Conservation (phyloP, 2,797 vertebrate species). For the Sebastes diaconus region DNA sequence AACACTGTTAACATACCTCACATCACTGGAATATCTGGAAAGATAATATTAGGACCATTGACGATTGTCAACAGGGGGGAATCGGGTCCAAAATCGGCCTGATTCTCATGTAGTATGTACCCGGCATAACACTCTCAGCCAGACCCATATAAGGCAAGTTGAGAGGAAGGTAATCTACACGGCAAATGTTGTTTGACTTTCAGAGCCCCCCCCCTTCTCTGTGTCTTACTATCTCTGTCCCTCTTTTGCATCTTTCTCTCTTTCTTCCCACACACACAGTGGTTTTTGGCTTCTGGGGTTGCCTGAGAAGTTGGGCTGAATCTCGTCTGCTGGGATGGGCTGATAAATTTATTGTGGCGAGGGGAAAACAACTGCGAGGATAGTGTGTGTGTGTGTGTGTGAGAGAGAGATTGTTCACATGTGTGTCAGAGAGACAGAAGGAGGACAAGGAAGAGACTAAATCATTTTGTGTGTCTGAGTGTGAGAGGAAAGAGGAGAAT, state of each 20-base stretch:
- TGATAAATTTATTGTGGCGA: slow-evolving; percentile 64
- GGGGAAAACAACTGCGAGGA: slow-evolving; percentile 52
- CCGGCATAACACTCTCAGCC: slow-evolving; percentile 7
- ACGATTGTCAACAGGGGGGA: too few species aligned
- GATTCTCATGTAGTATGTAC: too few species aligned
- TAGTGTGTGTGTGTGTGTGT: slow-evolving; percentile 14
- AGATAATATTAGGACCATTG: too few species aligned
- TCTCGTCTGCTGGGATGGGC: slow-evolving; percentile 51
- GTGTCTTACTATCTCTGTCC: slow-evolving; percentile 2
- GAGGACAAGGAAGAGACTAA: slow-evolving; percentile 30
- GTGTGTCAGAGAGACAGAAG: slow-evolving; percentile 34
- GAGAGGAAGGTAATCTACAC: slow-evolving; percentile 44
- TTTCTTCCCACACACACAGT: neutral
- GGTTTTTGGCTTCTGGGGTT: slow-evolving; percentile 39
- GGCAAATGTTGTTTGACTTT: slow-evolving; percentile 61
- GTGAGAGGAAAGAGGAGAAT: slow-evolving; percentile 30
- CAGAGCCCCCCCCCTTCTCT: slow-evolving; percentile 12
- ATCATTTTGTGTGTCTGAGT: slow-evolving; percentile 11
- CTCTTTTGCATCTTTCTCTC: slow-evolving; percentile 16
- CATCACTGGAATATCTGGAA: too few species aligned
- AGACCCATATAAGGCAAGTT: neutral
- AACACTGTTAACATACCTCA: too few species aligned
- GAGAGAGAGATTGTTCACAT: slow-evolving; percentile 7
- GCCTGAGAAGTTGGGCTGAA: slow-evolving; percentile 42
- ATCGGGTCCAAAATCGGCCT: too few species aligned